These are phyloP conservation scores for Scaptomyza tumidula DNA, from an alignment of 2,888 invertebrate species.

Conservation along the genomic window DNA sequence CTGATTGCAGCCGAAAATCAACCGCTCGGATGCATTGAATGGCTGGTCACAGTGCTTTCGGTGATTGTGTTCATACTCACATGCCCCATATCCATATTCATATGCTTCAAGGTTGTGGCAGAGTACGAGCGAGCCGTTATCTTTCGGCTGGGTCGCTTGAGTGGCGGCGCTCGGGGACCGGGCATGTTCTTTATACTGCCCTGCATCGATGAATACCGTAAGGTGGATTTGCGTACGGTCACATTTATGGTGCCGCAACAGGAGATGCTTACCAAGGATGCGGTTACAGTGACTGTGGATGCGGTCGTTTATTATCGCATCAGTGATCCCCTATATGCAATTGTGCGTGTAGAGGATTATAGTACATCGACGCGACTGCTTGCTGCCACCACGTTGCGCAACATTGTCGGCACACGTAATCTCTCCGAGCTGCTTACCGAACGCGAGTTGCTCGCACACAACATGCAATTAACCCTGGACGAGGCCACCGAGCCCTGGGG, in stretches of 20 bases:
- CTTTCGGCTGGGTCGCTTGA: conserved; percentile 92
- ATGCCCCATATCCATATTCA: conserved; percentile 92
- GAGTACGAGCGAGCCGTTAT: conserved; percentile 95
- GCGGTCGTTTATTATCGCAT: conserved; percentile 94
- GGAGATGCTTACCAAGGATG: conserved; percentile 97
- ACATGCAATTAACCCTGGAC: conserved; percentile 91
- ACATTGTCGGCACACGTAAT: conserved; percentile 96
- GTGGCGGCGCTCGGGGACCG: conserved; percentile 86
- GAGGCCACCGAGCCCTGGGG: conserved; percentile 95
- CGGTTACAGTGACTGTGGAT: conserved; percentile 97
- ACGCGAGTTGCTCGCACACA: conserved; percentile 94
- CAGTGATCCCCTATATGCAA: conserved; percentile 91
- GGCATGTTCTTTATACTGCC: conserved; percentile 97
- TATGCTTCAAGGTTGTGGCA: conserved; percentile 94
- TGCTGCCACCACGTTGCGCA: conserved; percentile 93
- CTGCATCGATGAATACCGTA: conserved; percentile 96
- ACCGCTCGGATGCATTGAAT: conserved; percentile 89
- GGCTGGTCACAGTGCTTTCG: conserved; percentile 90
- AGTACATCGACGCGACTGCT: conserved; percentile 93
- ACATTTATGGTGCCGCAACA: conserved; percentile 98
- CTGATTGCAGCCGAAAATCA: conserved; percentile 85
- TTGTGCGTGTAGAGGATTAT: conserved; percentile 90
- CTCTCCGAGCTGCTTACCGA: conserved; percentile 96
- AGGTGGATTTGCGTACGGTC: conserved; percentile 96
- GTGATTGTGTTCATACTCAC: conserved; percentile 90